phyloP scores from a whole-genome alignment of 2,113 vertebrate genomes.

The Pelmatolapia mariae region DNA sequence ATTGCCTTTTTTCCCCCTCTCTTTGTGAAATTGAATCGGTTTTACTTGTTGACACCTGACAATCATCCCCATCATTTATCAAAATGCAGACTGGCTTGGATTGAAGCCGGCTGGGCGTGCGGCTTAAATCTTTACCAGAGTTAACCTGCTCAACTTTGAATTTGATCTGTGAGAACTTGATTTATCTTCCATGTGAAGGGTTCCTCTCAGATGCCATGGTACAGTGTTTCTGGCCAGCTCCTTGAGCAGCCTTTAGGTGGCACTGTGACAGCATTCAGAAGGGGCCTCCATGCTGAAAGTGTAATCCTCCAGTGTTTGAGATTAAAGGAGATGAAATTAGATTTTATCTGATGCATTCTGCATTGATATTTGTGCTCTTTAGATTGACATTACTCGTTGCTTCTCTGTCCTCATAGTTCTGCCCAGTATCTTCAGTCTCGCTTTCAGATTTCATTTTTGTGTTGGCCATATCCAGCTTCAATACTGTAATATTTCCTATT shows the following conservation, averaged over 20 bases:
- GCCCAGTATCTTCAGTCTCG: background rate
- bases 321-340: background rate
- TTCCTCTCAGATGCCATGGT: background rate
- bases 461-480: background rate
- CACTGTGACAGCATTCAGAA: slow-evolving; percentile 12
- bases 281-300: background rate
- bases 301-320: background rate
- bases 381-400: background rate
- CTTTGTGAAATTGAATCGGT: background rate
- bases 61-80: slow-evolving; percentile 20
- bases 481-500: background rate
- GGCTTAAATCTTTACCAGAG: background rate
- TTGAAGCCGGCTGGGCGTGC: background rate
- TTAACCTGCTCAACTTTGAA: background rate
- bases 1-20: background rate
- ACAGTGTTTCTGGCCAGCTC: background rate
- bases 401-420: background rate
- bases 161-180: background rate
- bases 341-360: background rate
- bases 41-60: slow-evolving; percentile 34
- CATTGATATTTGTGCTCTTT: background rate
- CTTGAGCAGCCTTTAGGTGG: slow-evolving; percentile 24
- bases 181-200: background rate
- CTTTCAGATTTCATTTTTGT: background rate
- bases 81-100: background rate